These are phyloP conservation scores for Periophthalmus magnuspinnatus DNA, from an alignment of 2,797 vertebrate genomes.

Conservation along the genomic window DNA sequence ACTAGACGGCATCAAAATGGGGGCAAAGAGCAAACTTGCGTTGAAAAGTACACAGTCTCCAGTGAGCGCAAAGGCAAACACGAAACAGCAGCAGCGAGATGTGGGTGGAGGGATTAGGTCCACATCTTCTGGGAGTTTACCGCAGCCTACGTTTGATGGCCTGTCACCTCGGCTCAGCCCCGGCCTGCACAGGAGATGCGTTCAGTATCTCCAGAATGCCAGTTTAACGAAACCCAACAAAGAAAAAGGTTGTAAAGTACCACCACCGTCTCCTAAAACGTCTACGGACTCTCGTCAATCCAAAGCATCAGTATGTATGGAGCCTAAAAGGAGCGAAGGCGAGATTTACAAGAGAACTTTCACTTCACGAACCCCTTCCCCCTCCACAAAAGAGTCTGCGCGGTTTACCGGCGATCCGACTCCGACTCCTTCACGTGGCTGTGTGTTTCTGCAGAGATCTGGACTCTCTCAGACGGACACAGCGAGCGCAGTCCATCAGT, in stretches of 20 bases:
- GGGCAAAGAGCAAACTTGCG: constrained; percentile 35
- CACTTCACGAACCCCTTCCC: constrained; percentile 16
- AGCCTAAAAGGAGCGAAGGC: constrained; percentile 36
- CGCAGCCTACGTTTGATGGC: constrained; percentile 35
- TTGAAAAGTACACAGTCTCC: constrained; percentile 33
- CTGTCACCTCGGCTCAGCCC: constrained; percentile 17
- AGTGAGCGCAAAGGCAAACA: constrained; percentile 26
- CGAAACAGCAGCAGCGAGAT: constrained; percentile 30
- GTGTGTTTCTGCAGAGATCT: constrained; percentile 23
- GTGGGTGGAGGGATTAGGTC: constrained; percentile 32
- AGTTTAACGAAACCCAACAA: constrained; percentile 25
- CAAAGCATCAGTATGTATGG: constrained; percentile 11
- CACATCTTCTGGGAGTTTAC: constrained; percentile 32
- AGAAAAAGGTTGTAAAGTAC: constrained; percentile 9
- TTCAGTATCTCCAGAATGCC: constrained; percentile 27
- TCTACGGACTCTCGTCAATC: constrained; percentile 16
- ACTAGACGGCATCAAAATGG: constrained; percentile 51
- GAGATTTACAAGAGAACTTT: constrained; percentile 16
- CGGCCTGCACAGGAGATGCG: constrained; percentile 31
- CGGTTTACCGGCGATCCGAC: constrained; percentile 6
- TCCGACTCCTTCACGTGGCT: constrained; percentile 3
- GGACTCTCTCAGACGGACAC: constrained; percentile 38
- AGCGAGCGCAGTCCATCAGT: constrained; percentile 21
- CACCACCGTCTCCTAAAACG: background rate
- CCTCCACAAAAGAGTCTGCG: constrained; percentile 16